Percentiles rank a stretch among this genome's conserved stretches.
These are phyloP conservation scores for Carollia perspicillata DNA, from an alignment of 2,113 vertebrate genomes.

Conservation along the genomic window DNA sequence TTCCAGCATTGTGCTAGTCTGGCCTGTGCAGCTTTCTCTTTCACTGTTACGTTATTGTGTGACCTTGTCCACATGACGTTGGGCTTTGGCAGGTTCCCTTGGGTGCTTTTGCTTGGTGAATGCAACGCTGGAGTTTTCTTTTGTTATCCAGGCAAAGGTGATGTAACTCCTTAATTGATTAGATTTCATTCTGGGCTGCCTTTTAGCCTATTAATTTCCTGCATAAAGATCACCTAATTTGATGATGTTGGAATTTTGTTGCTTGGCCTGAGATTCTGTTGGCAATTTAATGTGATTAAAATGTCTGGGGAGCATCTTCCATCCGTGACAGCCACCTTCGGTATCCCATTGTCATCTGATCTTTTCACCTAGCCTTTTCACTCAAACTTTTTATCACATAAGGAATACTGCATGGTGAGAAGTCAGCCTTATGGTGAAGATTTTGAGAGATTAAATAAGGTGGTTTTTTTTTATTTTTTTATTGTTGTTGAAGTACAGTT, in stretches of 20 bases:
- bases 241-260: constrained; percentile 42
- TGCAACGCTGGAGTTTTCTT: not conserved
- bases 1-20: not conserved
- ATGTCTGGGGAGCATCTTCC: constrained; percentile 1
- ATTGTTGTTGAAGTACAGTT: too few relatives aligned
- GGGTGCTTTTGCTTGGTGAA: not conserved
- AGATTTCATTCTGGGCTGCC: not conserved
- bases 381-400: constrained; percentile 10
- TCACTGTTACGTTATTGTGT: not conserved
- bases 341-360: not conserved
- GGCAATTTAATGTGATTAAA: not conserved
- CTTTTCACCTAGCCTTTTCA: not conserved
- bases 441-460: not conserved
- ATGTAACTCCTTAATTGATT: not conserved
- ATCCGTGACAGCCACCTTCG: not conserved
- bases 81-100: not conserved
- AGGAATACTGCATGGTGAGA: constrained; percentile 9
- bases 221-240: not conserved
- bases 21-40: not conserved
- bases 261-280: not conserved
- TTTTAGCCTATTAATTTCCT: not conserved
- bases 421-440: not conserved
- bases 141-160: not conserved
- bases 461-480: too few relatives aligned
- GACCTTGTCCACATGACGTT: not conserved